Conservation (phyloP, 2,888 invertebrate genomes). For the Xiphydria camelus region DNA sequence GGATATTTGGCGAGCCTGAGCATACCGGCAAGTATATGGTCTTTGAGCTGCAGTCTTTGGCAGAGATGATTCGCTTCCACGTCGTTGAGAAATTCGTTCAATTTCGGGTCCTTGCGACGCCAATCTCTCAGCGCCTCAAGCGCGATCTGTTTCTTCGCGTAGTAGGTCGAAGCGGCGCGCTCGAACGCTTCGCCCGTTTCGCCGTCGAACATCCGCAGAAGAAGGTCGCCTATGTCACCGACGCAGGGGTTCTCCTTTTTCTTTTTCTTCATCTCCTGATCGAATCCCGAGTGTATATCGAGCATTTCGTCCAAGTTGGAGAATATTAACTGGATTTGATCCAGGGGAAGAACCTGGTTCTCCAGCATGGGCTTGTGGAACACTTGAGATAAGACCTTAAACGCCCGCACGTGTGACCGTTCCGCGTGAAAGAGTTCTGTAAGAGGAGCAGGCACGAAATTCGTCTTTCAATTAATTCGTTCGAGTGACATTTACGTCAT, state of each 20-base stretch:
- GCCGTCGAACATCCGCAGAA: conserved; percentile 80
- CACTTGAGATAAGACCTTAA: conserved; percentile 81
- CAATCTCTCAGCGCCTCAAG: conserved; percentile 78
- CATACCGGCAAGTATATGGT: conserved; percentile 86
- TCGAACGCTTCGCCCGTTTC: conserved; percentile 76
- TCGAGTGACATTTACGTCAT: too few species aligned
- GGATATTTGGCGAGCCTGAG: conserved; percentile 87
- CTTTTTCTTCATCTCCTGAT: conserved; percentile 71
- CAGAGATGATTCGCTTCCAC: conserved; percentile 82
- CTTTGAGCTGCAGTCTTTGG: conserved; percentile 79
- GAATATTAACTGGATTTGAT: conserved; percentile 78
- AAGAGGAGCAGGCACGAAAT: conserved; percentile 29
- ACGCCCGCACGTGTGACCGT: conserved; percentile 83
- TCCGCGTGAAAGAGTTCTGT: conserved; percentile 81
- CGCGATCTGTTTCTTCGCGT: conserved; percentile 85
- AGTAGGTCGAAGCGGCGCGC: conserved; percentile 79
- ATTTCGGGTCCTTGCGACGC: conserved; percentile 78
- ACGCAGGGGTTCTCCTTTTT: conserved; percentile 71
- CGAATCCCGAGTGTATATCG: conserved; percentile 75
- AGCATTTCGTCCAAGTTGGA: conserved; percentile 84
- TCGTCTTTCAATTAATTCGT: too few species aligned
- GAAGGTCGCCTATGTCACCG: conserved; percentile 75
- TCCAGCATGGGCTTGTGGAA: conserved; percentile 80
- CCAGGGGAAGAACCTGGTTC: conserved; percentile 69
- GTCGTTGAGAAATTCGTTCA: conserved; percentile 75